phyloP scores from a whole-genome alignment of 2,113 vertebrate species.

The Onychorhynchus coronatus region DNA sequence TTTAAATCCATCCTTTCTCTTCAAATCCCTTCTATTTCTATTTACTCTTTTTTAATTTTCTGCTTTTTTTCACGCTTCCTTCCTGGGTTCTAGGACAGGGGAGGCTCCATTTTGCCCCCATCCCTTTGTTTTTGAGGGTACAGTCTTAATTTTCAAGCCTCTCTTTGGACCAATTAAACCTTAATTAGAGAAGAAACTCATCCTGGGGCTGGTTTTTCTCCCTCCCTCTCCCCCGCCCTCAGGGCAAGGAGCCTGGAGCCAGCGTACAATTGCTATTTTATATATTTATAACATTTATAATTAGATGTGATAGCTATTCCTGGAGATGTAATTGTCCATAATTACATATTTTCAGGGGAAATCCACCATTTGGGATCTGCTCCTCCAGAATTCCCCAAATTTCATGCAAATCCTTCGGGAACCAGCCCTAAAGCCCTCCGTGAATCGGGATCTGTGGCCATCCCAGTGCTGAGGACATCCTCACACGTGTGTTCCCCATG shows the following conservation, averaged over 20 bases:
- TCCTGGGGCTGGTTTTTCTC: background rate
- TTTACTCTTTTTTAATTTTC: too few relatives aligned
- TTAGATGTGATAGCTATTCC: too few relatives aligned
- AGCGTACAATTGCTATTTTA: too few relatives aligned
- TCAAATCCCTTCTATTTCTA: background rate
- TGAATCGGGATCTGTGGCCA: fast-evolving
- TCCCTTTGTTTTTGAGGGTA: background rate
- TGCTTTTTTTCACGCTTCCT: too few relatives aligned
- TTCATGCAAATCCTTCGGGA: background rate
- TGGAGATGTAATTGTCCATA: background rate
- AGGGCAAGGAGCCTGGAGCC: background rate
- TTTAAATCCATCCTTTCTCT: background rate
- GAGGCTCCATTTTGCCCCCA: background rate
- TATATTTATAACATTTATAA: background rate
- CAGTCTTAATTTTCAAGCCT: too few relatives aligned
- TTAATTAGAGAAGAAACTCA: background rate
- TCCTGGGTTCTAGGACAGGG: background rate
- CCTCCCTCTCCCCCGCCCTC: background rate
- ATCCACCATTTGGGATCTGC: background rate
- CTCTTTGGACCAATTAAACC: background rate
- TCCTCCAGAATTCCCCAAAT: background rate
- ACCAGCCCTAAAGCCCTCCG: background rate
- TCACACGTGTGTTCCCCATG: too few relatives aligned
- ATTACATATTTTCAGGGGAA: background rate
- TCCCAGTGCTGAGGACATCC: fast-evolving